Conservation (phyloP, 2,797 vertebrate species). For the Pteronotus mesoamericanus region DNA sequence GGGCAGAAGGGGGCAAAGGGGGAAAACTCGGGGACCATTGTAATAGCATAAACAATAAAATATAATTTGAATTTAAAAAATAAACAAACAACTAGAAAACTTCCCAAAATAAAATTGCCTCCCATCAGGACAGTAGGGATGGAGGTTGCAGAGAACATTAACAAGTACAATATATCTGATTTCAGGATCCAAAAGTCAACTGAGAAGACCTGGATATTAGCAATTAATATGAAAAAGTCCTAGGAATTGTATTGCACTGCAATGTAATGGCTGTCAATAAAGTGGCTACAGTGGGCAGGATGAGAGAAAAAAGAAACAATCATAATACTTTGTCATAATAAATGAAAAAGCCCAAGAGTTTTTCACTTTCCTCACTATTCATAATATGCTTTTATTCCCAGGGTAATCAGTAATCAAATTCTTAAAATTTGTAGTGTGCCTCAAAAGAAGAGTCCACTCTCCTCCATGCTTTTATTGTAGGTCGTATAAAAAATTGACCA, state of each 20-base stretch:
- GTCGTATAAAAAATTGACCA: background rate
- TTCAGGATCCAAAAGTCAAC: background rate
- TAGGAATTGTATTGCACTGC: too few relatives aligned
- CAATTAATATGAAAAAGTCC: background rate
- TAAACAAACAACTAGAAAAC: background rate
- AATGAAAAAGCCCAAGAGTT: background rate
- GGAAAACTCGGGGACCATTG: background rate
- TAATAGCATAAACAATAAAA: background rate
- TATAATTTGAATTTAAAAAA: background rate
- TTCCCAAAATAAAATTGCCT: background rate
- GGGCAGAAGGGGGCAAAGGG: background rate
- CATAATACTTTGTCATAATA: background rate
- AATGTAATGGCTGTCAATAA: background rate
- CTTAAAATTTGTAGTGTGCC: background rate
- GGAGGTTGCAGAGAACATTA: background rate
- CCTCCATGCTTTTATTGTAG: background rate
- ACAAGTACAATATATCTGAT: background rate
- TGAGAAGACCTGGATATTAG: background rate
- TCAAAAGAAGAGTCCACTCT: background rate
- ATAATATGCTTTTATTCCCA: background rate
- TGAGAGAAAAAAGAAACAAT: background rate
- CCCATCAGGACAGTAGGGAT: background rate
- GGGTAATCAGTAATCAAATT: background rate
- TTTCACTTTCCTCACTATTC: background rate
- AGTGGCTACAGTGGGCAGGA: background rate